These are phyloP conservation scores for Botia kubotai DNA, from an alignment of 2,797 vertebrate species.

Conservation along the genomic window DNA sequence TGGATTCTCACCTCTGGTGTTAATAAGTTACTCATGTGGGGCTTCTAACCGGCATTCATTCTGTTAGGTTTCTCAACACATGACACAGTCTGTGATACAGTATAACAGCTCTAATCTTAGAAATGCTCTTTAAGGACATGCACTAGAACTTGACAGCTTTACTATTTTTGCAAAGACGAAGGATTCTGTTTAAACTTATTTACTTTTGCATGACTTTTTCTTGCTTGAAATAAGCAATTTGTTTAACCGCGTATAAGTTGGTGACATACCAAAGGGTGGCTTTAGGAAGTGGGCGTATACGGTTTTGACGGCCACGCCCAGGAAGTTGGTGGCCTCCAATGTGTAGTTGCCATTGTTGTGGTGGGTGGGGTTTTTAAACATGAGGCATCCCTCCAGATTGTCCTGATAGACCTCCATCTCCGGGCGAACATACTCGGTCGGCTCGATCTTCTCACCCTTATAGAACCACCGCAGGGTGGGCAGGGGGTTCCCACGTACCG, in stretches of 20 bases:
- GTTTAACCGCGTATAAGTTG: background rate
- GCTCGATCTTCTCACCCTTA: constrained; percentile 77
- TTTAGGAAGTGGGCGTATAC: constrained; percentile 92
- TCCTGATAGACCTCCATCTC: constrained; percentile 88
- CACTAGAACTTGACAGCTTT: background rate
- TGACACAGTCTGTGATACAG: background rate
- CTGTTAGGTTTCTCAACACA: constrained; percentile 16
- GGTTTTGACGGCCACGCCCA: constrained; percentile 85
- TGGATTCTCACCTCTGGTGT: constrained; percentile 39
- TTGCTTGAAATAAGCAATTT: background rate
- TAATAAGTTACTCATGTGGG: constrained; percentile 22
- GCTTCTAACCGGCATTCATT: background rate
- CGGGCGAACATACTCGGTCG: constrained; percentile 83
- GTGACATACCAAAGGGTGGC: constrained; percentile 76
- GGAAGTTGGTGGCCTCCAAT: constrained; percentile 86
- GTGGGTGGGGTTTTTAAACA: constrained; percentile 93
- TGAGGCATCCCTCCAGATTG: constrained; percentile 90
- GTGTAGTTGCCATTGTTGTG: constrained; percentile 98
- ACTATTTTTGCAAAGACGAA: background rate
- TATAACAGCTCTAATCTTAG: constrained; percentile 34
- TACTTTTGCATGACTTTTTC: no score
- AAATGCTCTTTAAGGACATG: background rate
- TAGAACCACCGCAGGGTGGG: constrained; percentile 89
- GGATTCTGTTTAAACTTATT: background rate
- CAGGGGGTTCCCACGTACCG: constrained; percentile 88